Conservation (phyloP, 1,140 invertebrate species). For the Asobara japonica region DNA sequence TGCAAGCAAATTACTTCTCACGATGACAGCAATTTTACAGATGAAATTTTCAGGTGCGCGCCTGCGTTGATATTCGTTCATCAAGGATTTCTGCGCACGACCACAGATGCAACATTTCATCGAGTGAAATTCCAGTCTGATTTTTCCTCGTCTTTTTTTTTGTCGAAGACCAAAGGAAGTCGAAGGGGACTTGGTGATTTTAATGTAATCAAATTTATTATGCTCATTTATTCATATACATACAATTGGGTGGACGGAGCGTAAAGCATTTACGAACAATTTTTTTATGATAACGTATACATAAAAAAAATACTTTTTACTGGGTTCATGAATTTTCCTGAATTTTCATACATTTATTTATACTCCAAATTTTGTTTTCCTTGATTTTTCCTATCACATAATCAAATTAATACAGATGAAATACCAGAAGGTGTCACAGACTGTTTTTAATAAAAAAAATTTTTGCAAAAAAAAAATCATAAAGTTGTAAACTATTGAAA, state of each 20-base stretch:
- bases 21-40: conserved; percentile 13
- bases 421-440: no score
- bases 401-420: no score
- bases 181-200: not conserved
- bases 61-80: not conserved
- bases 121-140: not conserved
- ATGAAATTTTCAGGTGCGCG: conserved; percentile 14
- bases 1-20: not conserved
- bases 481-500: no score
- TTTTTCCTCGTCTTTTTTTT: not conserved
- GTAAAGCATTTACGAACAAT: conserved; percentile 53
- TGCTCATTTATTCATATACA: conserved; percentile 24
- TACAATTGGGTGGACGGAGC: conserved; percentile 49
- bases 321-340: no score
- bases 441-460: no score
- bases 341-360: no score
- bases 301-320: no score
- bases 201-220: conserved; percentile 18
- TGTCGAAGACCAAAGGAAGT: not conserved
- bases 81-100: not conserved
- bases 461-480: no score
- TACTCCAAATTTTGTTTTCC: no score
- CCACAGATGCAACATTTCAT: not conserved
- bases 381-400: no score
- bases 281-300: conserved; percentile 18